phyloP scores from a whole-genome alignment of 2,113 vertebrate genomes.

The Sinocyclocheilus grahami region DNA sequence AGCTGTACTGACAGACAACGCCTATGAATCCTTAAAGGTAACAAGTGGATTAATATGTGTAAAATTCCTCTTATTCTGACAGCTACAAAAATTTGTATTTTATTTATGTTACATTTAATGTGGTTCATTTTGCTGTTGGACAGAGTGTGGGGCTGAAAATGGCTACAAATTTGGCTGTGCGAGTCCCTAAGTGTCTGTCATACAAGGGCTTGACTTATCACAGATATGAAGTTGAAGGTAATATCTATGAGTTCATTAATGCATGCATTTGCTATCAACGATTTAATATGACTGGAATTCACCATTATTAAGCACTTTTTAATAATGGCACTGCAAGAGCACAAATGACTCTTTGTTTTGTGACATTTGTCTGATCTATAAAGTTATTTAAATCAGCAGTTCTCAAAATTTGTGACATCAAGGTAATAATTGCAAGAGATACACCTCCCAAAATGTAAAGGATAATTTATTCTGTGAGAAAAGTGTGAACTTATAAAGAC shows the following conservation, averaged over 20 bases:
- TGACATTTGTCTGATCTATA: too few species aligned
- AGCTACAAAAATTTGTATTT: background rate
- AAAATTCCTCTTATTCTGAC: background rate
- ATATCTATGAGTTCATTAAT: background rate
- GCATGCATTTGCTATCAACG: too few species aligned
- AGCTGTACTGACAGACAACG: background rate
- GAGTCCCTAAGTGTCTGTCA: conserved; percentile 67
- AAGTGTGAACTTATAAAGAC: too few species aligned
- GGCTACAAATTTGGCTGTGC: conserved; percentile 64
- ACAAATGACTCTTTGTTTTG: too few species aligned
- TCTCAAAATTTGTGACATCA: too few species aligned
- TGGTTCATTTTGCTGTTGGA: conserved; percentile 38
- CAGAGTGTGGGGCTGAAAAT: conserved; percentile 83
- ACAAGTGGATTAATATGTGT: background rate
- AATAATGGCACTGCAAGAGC: too few species aligned
- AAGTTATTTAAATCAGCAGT: too few species aligned
- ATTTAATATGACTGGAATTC: too few species aligned
- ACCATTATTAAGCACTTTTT: too few species aligned
- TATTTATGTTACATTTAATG: conserved; percentile 21
- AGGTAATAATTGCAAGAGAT: too few species aligned
- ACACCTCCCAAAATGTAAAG: too few species aligned
- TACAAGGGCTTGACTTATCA: conserved; percentile 37
- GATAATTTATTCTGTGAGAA: too few species aligned
- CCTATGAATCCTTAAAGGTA: conserved; percentile 65
- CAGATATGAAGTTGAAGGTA: background rate